Base-by-base conservation (phyloP, 2,797 vertebrate genomes). In the Gephyroberyx darwinii region DNA sequence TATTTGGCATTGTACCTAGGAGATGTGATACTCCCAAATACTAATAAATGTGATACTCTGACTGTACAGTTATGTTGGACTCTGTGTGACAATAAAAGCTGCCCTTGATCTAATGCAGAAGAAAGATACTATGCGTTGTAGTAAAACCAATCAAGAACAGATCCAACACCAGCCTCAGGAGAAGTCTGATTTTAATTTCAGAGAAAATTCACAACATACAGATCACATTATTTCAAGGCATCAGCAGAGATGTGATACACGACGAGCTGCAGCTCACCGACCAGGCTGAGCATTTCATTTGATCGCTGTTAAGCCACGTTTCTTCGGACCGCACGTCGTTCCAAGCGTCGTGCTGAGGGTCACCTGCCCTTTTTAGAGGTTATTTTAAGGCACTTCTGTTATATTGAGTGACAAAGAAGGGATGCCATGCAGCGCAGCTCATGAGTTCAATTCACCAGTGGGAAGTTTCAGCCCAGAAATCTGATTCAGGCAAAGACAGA, bases 21-120 rank as follows among this genome's bases (percentile, higher is more conserved):
- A 22, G 41, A n/a, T 1, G 57, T 26, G 59, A 51, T 45, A 4
- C 14, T 45, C 10, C 10, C 10, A 9, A 45, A 16, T 13, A 17
- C 14, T 47, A 47, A 7, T 47, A 47, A 47, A 47, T 47, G 45
- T n/a, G 14, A n/a, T 47, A 5, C 52, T 64, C 45, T 63, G n/a
- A 47, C 60, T 16, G 20, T 51, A 37, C 41, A 55, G 26, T 39
- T 41, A 41, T 9, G 10, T 75, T 56, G 8, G 66, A 54, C 1
- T 50, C 30, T 56, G n/a, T 41, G 10, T 55, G 13, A 57, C 14
- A 74, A 77, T 85, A 69, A 85, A 79, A 62, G 53, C 8, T 35
- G 33, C 33, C 8, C 26, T 26, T 26, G 26, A 26, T 26, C 26
- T 26, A 26, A 35, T 35, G 33, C 33, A 35, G 33, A 5, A 8